These are phyloP conservation scores for Nephrotoma guestfalica DNA, from an alignment of 2,888 invertebrate species.

Conservation along the genomic window DNA sequence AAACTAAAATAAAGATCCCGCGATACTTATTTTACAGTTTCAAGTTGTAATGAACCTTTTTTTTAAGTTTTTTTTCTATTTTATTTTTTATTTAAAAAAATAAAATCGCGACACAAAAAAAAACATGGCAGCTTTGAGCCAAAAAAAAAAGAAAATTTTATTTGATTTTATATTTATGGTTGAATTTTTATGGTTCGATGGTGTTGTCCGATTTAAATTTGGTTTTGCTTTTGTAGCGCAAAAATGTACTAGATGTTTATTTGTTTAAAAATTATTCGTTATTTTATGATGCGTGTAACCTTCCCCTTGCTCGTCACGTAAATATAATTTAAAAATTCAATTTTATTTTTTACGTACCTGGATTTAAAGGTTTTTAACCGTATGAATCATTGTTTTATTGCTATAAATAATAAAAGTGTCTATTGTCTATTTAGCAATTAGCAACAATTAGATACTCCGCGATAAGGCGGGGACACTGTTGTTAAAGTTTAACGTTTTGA, in stretches of 20 bases:
- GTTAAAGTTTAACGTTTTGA: too few relatives aligned
- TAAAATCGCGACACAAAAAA: conserved; percentile 33
- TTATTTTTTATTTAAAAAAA: not conserved
- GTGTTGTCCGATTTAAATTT: not conserved
- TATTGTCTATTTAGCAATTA: too few relatives aligned
- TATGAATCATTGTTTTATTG: not conserved
- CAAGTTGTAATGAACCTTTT: not conserved
- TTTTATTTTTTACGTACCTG: not conserved
- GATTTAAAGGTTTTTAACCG: not conserved
- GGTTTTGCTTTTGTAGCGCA: not conserved
- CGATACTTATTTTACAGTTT: conserved; percentile 1
- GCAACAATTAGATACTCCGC: too few relatives aligned
- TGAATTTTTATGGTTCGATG: not conserved
- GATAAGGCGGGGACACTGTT: too few relatives aligned
- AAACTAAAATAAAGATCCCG: conserved; percentile 1
- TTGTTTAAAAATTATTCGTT: not conserved
- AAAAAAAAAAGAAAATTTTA: conserved; percentile 1
- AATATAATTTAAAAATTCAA: not conserved
- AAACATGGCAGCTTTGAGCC: conserved; percentile 52
- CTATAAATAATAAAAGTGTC: too few relatives aligned
- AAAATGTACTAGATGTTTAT: not conserved
- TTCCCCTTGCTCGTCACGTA: not conserved
- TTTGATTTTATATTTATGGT: not conserved
- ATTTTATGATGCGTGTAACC: not conserved
- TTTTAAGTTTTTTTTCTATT: not conserved